A percentile compares a stretch with the other conserved stretches of the same genome.
phyloP scores from a whole-genome alignment of 2,113 vertebrate species.

The Sorex fumeus region DNA sequence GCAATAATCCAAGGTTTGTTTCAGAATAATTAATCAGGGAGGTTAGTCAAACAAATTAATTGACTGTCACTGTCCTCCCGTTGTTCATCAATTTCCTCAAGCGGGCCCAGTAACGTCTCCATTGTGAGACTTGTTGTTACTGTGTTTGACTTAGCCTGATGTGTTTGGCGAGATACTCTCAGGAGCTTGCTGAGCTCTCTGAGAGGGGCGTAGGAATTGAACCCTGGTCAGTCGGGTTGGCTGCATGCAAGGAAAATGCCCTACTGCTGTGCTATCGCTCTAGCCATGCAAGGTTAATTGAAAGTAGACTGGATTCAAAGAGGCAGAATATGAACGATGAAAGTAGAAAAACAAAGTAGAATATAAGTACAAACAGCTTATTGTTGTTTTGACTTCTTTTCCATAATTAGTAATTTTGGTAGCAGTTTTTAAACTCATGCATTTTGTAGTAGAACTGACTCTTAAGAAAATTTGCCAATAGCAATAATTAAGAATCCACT shows the following conservation, averaged over 20 bases:
- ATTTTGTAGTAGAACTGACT: background rate
- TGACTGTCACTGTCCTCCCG: no score
- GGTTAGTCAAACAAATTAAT: conserved; percentile 38
- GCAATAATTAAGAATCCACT: background rate
- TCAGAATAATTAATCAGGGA: background rate
- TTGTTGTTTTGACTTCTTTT: background rate
- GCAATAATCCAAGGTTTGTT: background rate
- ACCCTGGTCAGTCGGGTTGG: no score
- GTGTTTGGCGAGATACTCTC: no score
- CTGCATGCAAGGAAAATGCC: no score
- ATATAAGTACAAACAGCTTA: background rate
- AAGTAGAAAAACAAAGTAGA: background rate
- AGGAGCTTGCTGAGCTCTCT: no score
- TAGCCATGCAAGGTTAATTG: background rate
- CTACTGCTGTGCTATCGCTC: no score
- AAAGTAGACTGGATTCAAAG: background rate
- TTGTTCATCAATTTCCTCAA: no score
- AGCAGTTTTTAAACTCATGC: background rate
- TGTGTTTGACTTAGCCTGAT: no score
- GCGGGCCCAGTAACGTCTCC: no score
- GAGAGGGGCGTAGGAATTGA: no score
- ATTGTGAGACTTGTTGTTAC: no score
- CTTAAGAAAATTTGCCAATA: background rate
- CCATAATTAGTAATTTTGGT: background rate
- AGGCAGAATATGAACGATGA: background rate